These are phyloP conservation scores for Carcina quercana DNA, from an alignment of 2,888 invertebrate species.

Conservation along the genomic window DNA sequence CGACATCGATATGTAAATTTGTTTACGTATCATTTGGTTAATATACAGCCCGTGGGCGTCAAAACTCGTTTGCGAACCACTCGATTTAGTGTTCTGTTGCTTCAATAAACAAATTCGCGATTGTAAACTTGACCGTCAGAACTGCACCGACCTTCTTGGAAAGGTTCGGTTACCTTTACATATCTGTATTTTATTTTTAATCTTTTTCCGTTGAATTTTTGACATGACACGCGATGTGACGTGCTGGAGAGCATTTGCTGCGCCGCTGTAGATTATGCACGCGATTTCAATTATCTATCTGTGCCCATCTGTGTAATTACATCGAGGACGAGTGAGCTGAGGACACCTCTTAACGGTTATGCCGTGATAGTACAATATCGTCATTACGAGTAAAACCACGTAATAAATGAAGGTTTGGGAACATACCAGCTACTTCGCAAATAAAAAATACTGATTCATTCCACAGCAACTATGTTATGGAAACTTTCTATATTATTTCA, in stretches of 20 bases:
- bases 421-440: too few relatives aligned
- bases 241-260: conserved; percentile 40
- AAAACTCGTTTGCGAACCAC: too few relatives aligned
- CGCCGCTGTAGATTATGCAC: conserved; percentile 43
- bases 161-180: conserved; percentile 28
- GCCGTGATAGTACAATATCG: background rate
- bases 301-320: conserved; percentile 46
- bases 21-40: too few relatives aligned
- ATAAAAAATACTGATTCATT: too few relatives aligned
- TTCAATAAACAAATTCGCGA: conserved; percentile 19
- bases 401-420: too few relatives aligned
- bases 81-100: conserved; percentile 7
- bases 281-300: conserved; percentile 51
- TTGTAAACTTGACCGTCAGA: conserved; percentile 16
- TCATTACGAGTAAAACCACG: too few relatives aligned
- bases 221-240: conserved; percentile 59
- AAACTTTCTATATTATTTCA: too few relatives aligned
- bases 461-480: too few relatives aligned
- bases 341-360: conserved; percentile 4
- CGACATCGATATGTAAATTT: too few relatives aligned
- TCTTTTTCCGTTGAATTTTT: conserved; percentile 24
- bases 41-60: too few relatives aligned
- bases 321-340: conserved; percentile 21
- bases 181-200: conserved; percentile 34
- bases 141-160: conserved; percentile 29